Evolutionary conservation across 2,797 vertebrate genomes (phyloP).

Genomic region (Cynopterus sphinx): DNA sequence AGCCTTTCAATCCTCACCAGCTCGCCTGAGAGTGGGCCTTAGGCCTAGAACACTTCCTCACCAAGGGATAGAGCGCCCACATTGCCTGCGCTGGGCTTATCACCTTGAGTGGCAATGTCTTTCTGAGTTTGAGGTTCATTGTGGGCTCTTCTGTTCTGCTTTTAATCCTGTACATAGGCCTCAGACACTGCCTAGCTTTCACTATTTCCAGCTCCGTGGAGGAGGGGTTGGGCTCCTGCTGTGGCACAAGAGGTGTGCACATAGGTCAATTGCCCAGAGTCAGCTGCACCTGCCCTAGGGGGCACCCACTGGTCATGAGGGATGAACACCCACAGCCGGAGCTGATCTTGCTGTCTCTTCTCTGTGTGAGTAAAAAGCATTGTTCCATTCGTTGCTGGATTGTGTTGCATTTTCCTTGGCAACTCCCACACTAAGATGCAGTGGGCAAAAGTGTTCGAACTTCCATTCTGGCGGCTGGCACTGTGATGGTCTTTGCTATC

Average conservation of each 20-base stretch:
- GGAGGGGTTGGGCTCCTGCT: not conserved
- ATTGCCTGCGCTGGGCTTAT: not conserved
- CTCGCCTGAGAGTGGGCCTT: too few species aligned
- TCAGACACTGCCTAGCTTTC: not conserved
- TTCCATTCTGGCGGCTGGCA: not conserved
- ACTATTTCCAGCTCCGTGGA: not conserved
- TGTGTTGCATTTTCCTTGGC: not conserved
- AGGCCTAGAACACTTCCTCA: not conserved
- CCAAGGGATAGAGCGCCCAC: not conserved
- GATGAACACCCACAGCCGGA: not conserved
- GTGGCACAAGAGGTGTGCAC: not conserved
- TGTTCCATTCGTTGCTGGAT: not conserved
- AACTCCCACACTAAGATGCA: not conserved
- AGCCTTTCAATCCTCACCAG: not conserved
- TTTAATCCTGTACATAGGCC: fast-evolving
- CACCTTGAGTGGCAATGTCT: not conserved
- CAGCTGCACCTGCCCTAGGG: not conserved
- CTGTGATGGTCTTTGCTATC: too few species aligned
- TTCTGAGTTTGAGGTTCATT: not conserved
- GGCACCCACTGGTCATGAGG: not conserved
- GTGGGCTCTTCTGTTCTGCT: not conserved
- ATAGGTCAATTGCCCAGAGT: not conserved
- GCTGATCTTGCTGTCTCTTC: not conserved
- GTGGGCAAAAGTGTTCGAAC: not conserved
- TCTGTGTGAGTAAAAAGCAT: not conserved